Evolutionary conservation across 30 jellyfish, hydroid and myxozoan genomes (phyloP).

Genomic region (Mastigias papua): DNA sequence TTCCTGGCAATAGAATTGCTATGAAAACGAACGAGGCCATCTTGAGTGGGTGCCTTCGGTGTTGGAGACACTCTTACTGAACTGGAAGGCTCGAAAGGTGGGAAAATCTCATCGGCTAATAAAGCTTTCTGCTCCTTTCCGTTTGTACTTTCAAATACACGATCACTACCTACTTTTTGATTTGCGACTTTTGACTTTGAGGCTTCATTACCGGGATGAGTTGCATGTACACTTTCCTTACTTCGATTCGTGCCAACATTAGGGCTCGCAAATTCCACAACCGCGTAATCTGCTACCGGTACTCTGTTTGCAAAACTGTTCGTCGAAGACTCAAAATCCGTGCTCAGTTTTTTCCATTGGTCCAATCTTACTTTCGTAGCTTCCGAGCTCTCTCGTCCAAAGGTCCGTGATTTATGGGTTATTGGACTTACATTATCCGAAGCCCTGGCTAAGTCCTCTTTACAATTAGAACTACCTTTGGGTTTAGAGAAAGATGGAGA

Average conservation of each 20-base stretch:
- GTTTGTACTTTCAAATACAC: not conserved
- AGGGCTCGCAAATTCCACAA: not conserved
- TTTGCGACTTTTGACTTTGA: not conserved
- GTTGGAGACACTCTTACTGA: constrained; percentile 3
- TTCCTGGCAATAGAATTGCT: not conserved
- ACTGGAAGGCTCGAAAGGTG: constrained; percentile 34
- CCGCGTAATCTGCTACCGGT: constrained; percentile 9
- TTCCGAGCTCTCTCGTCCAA: not conserved
- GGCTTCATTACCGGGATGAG: not conserved
- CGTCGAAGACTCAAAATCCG: constrained; percentile 16
- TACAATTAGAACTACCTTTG: not conserved
- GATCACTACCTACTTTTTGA: not conserved
- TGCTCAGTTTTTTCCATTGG: constrained; percentile 1
- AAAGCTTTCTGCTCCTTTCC: not conserved
- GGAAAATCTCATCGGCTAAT: not conserved
- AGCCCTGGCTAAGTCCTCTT: not conserved
- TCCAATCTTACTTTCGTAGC: not conserved
- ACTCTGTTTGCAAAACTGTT: not conserved
- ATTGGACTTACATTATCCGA: not conserved
- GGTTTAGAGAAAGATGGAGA: not conserved
- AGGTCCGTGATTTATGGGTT: constrained; percentile 12
- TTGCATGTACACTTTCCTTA: not conserved
- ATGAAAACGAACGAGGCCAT: not conserved
- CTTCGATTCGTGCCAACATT: not conserved
- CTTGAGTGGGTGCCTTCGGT: not conserved